These are phyloP conservation scores for Lampris megalopsis DNA, from an alignment of 2,113 vertebrate genomes.

Conservation along the genomic window DNA sequence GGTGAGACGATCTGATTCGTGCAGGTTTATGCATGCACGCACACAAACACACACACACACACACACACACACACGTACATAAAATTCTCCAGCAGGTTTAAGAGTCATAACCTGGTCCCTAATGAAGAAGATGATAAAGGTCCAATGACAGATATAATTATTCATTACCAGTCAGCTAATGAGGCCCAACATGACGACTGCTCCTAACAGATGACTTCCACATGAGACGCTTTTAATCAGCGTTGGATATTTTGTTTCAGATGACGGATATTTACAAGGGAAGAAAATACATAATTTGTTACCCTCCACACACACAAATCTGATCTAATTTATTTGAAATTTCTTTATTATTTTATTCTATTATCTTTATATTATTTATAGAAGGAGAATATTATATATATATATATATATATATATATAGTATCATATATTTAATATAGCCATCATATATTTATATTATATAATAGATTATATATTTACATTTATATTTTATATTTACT, in stretches of 20 bases:
- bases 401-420: too few species aligned
- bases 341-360: conserved; percentile 11
- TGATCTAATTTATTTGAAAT: not conserved
- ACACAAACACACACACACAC: not conserved
- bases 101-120: conserved; percentile 25
- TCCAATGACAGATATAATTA: conserved; percentile 38
- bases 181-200: conserved; percentile 20
- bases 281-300: conserved; percentile 3
- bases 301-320: conserved; percentile 2
- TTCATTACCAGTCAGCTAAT: conserved; percentile 45
- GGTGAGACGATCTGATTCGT: not conserved
- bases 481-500: too few species aligned
- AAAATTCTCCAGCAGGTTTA: conserved; percentile 26
- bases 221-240: conserved; percentile 27
- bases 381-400: too few species aligned
- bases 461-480: too few species aligned
- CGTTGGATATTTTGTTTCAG: conserved; percentile 9
- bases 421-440: too few species aligned
- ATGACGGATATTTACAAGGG: not conserved
- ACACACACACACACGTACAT: not conserved
- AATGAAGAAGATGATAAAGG: conserved; percentile 38
- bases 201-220: conserved; percentile 39
- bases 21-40: not conserved
- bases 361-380: too few species aligned
- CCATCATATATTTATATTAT: too few species aligned